phyloP scores from a whole-genome alignment of 2,888 invertebrate genomes.

The Argyresthia albistria region DNA sequence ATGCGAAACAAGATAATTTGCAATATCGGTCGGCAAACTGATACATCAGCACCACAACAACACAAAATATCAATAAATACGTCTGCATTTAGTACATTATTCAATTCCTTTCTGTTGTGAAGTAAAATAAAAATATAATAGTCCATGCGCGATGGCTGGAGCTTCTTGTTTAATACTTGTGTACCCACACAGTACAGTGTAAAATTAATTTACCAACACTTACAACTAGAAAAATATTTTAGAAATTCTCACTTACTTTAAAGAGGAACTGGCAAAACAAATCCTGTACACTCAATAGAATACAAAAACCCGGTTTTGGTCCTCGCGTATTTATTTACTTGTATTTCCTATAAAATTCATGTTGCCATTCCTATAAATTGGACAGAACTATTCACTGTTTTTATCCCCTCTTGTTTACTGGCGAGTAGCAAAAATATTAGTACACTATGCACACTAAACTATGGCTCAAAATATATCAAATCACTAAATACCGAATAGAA shows the following conservation, averaged over 20 bases:
- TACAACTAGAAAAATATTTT: constrained; percentile 67
- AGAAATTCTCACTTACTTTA: constrained; percentile 71
- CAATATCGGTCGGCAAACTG: not conserved
- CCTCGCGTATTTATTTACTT: constrained; percentile 36
- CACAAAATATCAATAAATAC: not conserved
- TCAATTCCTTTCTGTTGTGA: not conserved
- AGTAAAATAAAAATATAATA: not conserved
- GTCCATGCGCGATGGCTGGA: constrained; percentile 3
- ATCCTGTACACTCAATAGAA: constrained; percentile 52
- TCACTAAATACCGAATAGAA: constrained; percentile 63
- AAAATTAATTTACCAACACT: constrained; percentile 66
- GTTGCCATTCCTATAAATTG: constrained; percentile 63
- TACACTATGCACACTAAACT: constrained; percentile 58
- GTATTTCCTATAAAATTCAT: constrained; percentile 35
- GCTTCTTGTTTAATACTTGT: constrained; percentile 10
- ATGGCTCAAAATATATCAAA: constrained; percentile 62
- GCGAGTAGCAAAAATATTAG: constrained; percentile 68
- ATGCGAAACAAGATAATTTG: constrained; percentile 21
- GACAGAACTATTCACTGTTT: constrained; percentile 45
- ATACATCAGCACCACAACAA: constrained; percentile 2
- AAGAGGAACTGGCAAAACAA: constrained; percentile 72
- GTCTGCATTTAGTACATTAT: not conserved
- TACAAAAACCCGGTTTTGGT: constrained; percentile 56
- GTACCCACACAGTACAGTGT: constrained; percentile 45
- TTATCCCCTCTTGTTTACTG: constrained; percentile 21